phyloP scores from a whole-genome alignment of 2,797 vertebrate species.

The Betta splendens region DNA sequence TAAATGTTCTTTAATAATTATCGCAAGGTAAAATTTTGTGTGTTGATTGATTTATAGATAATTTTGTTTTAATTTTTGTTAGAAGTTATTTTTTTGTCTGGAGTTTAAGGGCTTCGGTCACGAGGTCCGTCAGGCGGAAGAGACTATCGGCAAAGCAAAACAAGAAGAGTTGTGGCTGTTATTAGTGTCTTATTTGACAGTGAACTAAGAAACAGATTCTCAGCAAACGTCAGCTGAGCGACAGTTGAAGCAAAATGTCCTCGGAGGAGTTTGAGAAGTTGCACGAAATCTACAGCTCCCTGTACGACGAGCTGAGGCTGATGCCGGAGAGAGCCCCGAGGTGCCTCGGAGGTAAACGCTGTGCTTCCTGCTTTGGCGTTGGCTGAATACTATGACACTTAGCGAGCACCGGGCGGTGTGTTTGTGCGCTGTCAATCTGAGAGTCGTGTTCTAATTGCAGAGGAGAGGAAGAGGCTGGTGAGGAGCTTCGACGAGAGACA shows the following conservation, averaged over 20 bases:
- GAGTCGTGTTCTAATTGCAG: slow-evolving; percentile 68
- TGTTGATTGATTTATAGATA: rapidly evolving
- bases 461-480: slow-evolving; percentile 92
- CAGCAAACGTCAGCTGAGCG: neutral
- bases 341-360: slow-evolving; percentile 81
- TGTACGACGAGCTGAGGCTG: slow-evolving; percentile 84
- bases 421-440: neutral
- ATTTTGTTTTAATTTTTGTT: rapidly evolving
- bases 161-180: neutral
- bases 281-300: slow-evolving; percentile 87
- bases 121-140: slow-evolving; percentile 67
- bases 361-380: neutral
- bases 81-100: neutral
- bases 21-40: too few relatives aligned
- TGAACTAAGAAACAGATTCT: rapidly evolving
- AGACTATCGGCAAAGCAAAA: slow-evolving; percentile 45
- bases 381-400: too few relatives aligned
- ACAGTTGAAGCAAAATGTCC: slow-evolving; percentile 71
- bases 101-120: slow-evolving; percentile 35
- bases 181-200: neutral
- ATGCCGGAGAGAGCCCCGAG: slow-evolving; percentile 80
- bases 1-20: rapidly evolving
- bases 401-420: rapidly evolving
- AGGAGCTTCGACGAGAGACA: slow-evolving; percentile 92
- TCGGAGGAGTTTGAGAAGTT: slow-evolving; percentile 94